Conservation (phyloP, 2,888 invertebrate genomes). For the Pheosia gnoma region DNA sequence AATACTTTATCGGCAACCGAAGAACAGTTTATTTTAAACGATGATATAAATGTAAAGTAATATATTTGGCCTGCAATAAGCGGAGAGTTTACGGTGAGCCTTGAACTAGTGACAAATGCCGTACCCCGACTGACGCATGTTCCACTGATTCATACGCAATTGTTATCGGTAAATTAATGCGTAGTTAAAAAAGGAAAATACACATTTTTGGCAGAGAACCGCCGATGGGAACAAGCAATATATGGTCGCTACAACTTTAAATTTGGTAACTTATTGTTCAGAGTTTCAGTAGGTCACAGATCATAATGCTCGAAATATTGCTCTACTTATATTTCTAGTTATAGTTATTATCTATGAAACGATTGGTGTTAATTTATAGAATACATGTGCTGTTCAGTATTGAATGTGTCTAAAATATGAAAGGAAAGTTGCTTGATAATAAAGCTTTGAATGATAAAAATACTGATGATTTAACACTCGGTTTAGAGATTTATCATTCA, state of each 20-base stretch:
- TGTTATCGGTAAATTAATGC: conserved; percentile 25
- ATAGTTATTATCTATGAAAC: too few species aligned
- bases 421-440: too few species aligned
- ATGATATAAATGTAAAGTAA: conserved; percentile 28
- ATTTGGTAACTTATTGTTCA: too few species aligned
- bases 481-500: too few species aligned
- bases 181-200: conserved; percentile 21
- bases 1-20: conserved; percentile 19
- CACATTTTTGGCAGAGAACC: background rate
- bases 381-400: too few species aligned
- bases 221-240: background rate
- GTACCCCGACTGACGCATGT: conserved; percentile 36
- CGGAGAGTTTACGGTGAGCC: conserved; percentile 24
- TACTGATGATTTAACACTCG: too few species aligned
- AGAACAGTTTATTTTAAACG: conserved; percentile 28
- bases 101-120: conserved; percentile 30
- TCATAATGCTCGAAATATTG: too few species aligned
- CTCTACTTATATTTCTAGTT: too few species aligned
- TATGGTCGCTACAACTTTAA: background rate
- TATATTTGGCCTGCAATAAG: conserved; percentile 28
- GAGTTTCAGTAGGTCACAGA: too few species aligned
- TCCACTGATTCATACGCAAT: conserved; percentile 37
- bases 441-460: too few species aligned
- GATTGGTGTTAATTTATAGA: too few species aligned
- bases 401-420: too few species aligned